Evolutionary conservation across 1,140 invertebrate species (phyloP).

Genomic region (Trichonephila inaurata): DNA sequence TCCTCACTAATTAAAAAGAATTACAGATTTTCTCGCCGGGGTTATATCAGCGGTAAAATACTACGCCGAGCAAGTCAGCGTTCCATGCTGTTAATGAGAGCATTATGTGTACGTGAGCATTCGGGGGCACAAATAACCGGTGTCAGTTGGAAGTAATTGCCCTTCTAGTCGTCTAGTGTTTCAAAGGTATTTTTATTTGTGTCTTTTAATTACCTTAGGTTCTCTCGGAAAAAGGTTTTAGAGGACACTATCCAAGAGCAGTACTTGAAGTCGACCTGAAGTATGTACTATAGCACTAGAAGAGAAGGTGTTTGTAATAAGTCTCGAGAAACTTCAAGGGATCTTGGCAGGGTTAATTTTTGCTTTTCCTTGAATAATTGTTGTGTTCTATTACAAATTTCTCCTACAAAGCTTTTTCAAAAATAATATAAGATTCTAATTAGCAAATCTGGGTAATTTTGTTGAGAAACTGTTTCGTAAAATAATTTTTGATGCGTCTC

Average conservation of each 20-base stretch:
- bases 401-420: too few species aligned
- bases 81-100: constrained; percentile 52
- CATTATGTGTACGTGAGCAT: constrained; percentile 63
- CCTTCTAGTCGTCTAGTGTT: background rate
- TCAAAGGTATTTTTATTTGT: constrained; percentile 45
- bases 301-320: background rate
- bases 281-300: background rate
- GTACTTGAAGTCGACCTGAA: background rate
- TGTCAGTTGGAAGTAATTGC: constrained; percentile 65
- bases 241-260: background rate
- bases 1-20: constrained; percentile 71
- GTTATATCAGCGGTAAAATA: constrained; percentile 58
- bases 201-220: constrained; percentile 56
- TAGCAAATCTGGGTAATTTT: too few species aligned
- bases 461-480: too few species aligned
- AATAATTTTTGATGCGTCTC: too few species aligned
- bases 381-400: too few species aligned
- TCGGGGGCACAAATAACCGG: constrained; percentile 50
- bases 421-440: too few species aligned
- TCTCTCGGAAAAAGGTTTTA: constrained; percentile 13
- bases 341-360: too few species aligned
- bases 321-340: background rate
- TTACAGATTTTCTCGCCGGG: constrained; percentile 40
- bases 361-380: too few species aligned
- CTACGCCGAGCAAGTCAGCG: background rate